Evolutionary conservation across 92 coral and sea anemone species (phyloP).

Genomic region (Chrysogorgia sp.): DNA sequence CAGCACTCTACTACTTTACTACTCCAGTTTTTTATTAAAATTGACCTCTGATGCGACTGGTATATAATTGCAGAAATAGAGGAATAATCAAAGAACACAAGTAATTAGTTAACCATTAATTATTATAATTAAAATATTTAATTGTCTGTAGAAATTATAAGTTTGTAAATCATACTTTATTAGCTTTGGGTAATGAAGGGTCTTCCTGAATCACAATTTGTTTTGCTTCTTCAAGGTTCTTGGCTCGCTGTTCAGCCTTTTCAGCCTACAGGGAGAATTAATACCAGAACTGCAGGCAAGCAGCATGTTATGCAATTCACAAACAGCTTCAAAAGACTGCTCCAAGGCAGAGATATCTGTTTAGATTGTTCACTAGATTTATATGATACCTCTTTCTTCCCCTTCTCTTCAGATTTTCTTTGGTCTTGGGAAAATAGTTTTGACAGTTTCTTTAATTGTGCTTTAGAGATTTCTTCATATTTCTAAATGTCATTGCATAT

Average conservation of each 20-base stretch:
- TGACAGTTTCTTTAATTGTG: slow-evolving; percentile 85
- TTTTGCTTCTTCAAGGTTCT: slow-evolving; percentile 95
- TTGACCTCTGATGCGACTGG: neutral
- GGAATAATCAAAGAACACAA: no score
- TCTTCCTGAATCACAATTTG: slow-evolving; percentile 83
- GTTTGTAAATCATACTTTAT: slow-evolving; percentile 62
- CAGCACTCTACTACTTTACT: no score
- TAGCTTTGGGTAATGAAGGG: slow-evolving; percentile 79
- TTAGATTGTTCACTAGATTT: no score
- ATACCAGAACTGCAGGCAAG: neutral
- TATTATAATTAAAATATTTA: no score
- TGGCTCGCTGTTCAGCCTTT: slow-evolving; percentile 92
- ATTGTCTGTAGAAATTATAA: no score
- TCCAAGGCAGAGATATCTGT: no score
- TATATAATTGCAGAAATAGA: neutral
- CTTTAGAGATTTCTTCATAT: slow-evolving; percentile 92
- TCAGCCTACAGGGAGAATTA: slow-evolving; percentile 66
- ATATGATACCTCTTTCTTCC: slow-evolving; percentile 78
- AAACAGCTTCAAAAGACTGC: neutral
- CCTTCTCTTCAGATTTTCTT: slow-evolving; percentile 88
- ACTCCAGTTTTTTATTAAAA: no score
- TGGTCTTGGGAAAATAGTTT: slow-evolving; percentile 86
- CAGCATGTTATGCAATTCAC: neutral
- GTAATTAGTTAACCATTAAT: no score
- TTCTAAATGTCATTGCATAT: slow-evolving; percentile 57